These are phyloP conservation scores for Grus americana DNA, from an alignment of 2,113 vertebrate species.

Conservation along the genomic window DNA sequence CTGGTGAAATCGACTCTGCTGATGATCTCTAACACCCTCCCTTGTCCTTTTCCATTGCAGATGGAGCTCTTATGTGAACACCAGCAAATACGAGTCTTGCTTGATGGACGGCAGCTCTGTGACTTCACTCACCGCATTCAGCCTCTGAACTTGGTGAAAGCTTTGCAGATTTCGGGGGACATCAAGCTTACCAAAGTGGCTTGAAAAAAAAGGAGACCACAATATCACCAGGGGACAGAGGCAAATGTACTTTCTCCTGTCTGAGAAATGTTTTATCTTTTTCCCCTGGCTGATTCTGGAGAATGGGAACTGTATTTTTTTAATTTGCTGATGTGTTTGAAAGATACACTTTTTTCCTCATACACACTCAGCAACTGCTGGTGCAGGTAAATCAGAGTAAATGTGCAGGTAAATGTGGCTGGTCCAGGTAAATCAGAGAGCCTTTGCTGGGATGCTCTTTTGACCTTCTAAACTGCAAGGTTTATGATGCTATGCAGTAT, in stretches of 20 bases:
- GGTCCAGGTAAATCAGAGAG: background rate
- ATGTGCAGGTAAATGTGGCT: background rate
- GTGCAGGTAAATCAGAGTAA: background rate
- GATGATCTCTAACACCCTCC: background rate
- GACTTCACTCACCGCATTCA: conserved; percentile 84
- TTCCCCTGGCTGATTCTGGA: background rate
- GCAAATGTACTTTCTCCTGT: conserved; percentile 1
- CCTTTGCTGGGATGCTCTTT: background rate
- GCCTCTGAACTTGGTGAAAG: conserved; percentile 79
- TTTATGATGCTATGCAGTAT: background rate
- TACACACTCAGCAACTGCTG: background rate
- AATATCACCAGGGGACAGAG: background rate
- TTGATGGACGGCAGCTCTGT: conserved; percentile 88
- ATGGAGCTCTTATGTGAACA: conserved; percentile 93
- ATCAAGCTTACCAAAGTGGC: conserved; percentile 90
- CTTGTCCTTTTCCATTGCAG: conserved; percentile 58
- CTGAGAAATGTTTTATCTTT: background rate
- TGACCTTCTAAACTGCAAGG: background rate
- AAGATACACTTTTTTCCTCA: background rate
- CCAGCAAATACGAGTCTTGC: conserved; percentile 88
- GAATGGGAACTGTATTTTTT: background rate
- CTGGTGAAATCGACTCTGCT: background rate
- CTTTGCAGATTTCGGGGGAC: conserved; percentile 83
- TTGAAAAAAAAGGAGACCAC: conserved; percentile 54
- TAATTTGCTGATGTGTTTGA: background rate